Evolutionary conservation across 35 echinoderm and acorn worm species (phyloP).

Genomic region (Ophioderma brevispina): DNA sequence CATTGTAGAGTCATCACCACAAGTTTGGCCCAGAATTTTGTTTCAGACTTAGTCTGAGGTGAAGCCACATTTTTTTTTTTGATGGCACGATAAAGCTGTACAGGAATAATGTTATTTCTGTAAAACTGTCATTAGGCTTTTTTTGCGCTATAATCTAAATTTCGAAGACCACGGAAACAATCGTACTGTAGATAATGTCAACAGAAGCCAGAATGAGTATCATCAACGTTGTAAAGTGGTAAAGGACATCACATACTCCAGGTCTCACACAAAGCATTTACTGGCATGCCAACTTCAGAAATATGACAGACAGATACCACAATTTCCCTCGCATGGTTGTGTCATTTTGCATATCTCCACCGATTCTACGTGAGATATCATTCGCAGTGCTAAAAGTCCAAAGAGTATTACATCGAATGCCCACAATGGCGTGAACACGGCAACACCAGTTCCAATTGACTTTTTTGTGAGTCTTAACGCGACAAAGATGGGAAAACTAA

Average conservation of each 20-base stretch:
- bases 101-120: no score
- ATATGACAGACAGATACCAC: conserved; percentile 49
- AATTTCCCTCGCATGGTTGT: conserved; percentile 53
- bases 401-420: conserved; percentile 70
- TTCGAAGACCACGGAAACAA: conserved; percentile 65
- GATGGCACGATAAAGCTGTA: no score
- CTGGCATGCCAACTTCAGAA: conserved; percentile 65
- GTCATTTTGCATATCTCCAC: conserved; percentile 52
- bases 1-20: no score
- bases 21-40: no score
- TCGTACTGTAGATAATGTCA: conserved; percentile 49
- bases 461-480: conserved; percentile 68
- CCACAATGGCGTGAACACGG: conserved; percentile 88
- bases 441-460: conserved; percentile 94
- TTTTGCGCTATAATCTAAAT: no score
- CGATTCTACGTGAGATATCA: conserved; percentile 75
- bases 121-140: no score
- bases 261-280: conserved; percentile 4
- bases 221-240: conserved; percentile 75
- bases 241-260: conserved; percentile 55
- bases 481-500: conserved; percentile 80
- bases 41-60: no score
- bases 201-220: conserved; percentile 91
- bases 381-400: conserved; percentile 40
- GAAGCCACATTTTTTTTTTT: no score